A percentile compares a stretch with the other conserved stretches of the same genome.
Evolutionary conservation across 2,797 vertebrate species (phyloP).

Genomic region (Falco peregrinus): DNA sequence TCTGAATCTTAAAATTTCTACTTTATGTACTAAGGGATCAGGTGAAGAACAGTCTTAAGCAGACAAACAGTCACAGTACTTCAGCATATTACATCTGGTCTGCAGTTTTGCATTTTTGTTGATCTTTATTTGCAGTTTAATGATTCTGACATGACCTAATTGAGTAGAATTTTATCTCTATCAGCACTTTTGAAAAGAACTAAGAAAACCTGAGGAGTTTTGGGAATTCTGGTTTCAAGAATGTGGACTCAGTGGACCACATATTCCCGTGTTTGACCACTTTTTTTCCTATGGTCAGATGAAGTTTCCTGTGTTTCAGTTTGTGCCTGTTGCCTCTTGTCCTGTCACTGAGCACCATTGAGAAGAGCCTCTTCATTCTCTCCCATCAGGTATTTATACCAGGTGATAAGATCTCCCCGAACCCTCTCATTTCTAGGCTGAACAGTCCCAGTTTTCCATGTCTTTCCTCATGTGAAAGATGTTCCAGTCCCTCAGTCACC

Average conservation of each 20-base stretch:
- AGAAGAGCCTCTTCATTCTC: not conserved
- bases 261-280: not conserved
- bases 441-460: not conserved
- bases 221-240: not conserved
- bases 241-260: not conserved
- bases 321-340: not conserved
- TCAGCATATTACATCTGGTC: not conserved
- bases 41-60: not conserved
- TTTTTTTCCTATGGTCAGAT: not conserved
- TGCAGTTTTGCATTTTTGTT: not conserved
- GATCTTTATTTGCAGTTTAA: not conserved
- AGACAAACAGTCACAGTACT: not conserved
- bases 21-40: not conserved
- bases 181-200: not conserved
- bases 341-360: not conserved
- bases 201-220: not conserved
- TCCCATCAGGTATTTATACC: not conserved
- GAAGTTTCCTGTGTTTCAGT: not conserved
- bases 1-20: not conserved
- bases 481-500: not conserved
- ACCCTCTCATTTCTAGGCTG: not conserved
- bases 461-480: not conserved
- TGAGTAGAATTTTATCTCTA: not conserved
- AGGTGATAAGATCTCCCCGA: not conserved
- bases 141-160: not conserved